Base-by-base conservation (phyloP, 2,113 vertebrate species). In the Glaucidium brasilianum region DNA sequence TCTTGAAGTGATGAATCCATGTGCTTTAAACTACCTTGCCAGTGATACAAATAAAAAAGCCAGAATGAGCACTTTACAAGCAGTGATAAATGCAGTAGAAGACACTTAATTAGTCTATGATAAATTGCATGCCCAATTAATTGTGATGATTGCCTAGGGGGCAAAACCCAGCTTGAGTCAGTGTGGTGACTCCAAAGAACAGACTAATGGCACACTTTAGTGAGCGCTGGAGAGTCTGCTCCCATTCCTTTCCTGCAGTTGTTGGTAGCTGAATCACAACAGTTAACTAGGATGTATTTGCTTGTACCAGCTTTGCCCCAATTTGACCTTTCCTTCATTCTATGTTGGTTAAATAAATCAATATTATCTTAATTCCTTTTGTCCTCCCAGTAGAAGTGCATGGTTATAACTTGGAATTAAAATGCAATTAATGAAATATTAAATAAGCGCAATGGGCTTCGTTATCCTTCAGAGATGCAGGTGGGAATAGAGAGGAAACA, bases 81-180 rank as follows among this genome's bases (percentile, higher is more conserved):
- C 91, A 90, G 63, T 83, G 89, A 90, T 63, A 94, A 96, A 96
- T 63, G 47, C 52, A 76, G 67, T 83, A 92, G 91, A 83, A 96
- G 30, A n/a, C 91, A 90, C 62, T 94, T 97, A 96, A 97, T 97
- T 94, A 95, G 86, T 81, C 78, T 76, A 60, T 97, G 95, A 97
- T 56, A 95, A 97, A 97, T 94, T 95, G 55, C 91, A 56, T 89
- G 81, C 43, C 84, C 84, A 96, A 97, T 97, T 97, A 96, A 95
- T 94, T 96, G 63, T 95, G 95, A 95, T 94, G 74, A 94, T 64
- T 96, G 88, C 96, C 93, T 91, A n/a, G 67, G 71, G 95, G 93
- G 29, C 45, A 90, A 92, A 95, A 87, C 37, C 53, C 86, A 83
- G 93, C 92, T 82, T 1, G 2, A 94, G 59, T 79, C 85, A 91